These are phyloP conservation scores for Typhlichthys subterraneus DNA, from an alignment of 2,797 vertebrate genomes.

Conservation along the genomic window DNA sequence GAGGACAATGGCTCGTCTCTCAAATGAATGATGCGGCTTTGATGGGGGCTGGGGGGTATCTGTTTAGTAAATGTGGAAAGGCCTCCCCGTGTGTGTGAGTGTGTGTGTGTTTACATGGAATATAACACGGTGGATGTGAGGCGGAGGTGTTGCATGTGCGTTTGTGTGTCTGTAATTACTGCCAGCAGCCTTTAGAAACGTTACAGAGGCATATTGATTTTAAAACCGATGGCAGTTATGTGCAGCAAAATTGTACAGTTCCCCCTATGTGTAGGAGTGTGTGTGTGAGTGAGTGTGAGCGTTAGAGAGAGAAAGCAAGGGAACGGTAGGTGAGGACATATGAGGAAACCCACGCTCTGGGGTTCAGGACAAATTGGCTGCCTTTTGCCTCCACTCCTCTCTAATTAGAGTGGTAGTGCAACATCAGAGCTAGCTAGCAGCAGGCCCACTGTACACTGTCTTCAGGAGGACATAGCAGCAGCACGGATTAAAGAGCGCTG, in stretches of 20 bases:
- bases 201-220: slow-evolving; percentile 18
- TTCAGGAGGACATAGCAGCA: slow-evolving; percentile 48
- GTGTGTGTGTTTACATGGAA: not conserved
- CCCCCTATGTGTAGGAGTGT: slow-evolving; percentile 8
- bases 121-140: not conserved
- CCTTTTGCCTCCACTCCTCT: slow-evolving; percentile 49
- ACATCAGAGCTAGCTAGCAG: slow-evolving; percentile 34
- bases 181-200: slow-evolving; percentile 5
- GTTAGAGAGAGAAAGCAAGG: not conserved
- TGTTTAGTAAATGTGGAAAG: too few relatives aligned
- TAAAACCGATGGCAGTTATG: slow-evolving; percentile 32
- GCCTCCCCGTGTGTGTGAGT: not conserved
- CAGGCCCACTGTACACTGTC: slow-evolving; percentile 21
- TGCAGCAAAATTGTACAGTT: slow-evolving; percentile 27
- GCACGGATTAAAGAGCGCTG: slow-evolving; percentile 54
- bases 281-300: slow-evolving; percentile 9
- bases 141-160: not conserved
- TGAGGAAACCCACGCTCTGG: slow-evolving; percentile 39
- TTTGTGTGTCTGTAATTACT: slow-evolving; percentile 13
- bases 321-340: slow-evolving; percentile 32
- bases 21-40: not conserved
- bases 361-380: slow-evolving; percentile 56
- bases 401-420: slow-evolving; percentile 57
- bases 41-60: not conserved
- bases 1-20: not conserved